Conservation (phyloP, 2,888 invertebrate species). For the Drosophila austrosaltans region DNA sequence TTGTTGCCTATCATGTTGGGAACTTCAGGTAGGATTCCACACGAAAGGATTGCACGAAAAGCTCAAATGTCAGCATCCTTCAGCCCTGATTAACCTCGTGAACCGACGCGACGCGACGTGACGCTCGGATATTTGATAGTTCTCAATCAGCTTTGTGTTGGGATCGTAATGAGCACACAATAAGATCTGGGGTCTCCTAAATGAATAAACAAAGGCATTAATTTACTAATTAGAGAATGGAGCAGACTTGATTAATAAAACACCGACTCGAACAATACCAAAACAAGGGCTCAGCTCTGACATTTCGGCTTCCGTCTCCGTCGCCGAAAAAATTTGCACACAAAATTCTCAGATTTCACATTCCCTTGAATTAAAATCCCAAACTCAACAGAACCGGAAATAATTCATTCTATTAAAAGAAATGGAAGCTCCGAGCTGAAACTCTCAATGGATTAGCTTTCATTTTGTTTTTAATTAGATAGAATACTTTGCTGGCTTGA, state of each 20-base stretch:
- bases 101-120: neutral
- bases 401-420: slow-evolving; percentile 44
- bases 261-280: slow-evolving; percentile 72
- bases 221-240: slow-evolving; percentile 83
- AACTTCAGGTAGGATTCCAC: slow-evolving; percentile 86
- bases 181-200: slow-evolving; percentile 58
- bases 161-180: slow-evolving; percentile 71
- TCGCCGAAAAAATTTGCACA: neutral
- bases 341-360: slow-evolving; percentile 67
- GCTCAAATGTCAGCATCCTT: slow-evolving; percentile 58
- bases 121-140: slow-evolving; percentile 43
- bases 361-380: slow-evolving; percentile 26
- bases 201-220: slow-evolving; percentile 84
- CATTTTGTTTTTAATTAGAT: neutral
- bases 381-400: slow-evolving; percentile 61
- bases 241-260: slow-evolving; percentile 78
- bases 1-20: slow-evolving; percentile 95
- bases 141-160: slow-evolving; percentile 28
- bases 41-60: slow-evolving; percentile 5
- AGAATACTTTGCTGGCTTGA: neutral
- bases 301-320: slow-evolving; percentile 69
- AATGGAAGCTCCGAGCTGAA: slow-evolving; percentile 8
- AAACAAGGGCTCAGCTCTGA: slow-evolving; percentile 41
- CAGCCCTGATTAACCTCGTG: slow-evolving; percentile 67
- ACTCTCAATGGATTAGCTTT: slow-evolving; percentile 30